These are phyloP conservation scores for Cotesia congregata DNA, from an alignment of 2,888 invertebrate genomes.

Conservation along the genomic window DNA sequence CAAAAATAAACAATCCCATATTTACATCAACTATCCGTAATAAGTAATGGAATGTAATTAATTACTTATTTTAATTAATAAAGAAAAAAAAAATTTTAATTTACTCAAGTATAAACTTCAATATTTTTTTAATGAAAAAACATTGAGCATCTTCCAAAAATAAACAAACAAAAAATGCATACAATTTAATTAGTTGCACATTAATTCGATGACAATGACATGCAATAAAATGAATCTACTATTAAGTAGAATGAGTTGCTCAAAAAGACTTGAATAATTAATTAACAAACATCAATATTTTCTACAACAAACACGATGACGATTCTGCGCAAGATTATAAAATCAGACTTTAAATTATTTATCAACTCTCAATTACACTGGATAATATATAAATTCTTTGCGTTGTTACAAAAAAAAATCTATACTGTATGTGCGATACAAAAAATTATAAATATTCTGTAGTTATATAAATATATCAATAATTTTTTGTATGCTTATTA, in stretches of 20 bases:
- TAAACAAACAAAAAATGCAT: neutral
- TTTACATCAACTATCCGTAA: slow-evolving; percentile 25
- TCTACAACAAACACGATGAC: neutral
- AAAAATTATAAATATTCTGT: neutral
- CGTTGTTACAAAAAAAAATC: neutral
- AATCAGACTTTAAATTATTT: slow-evolving; percentile 29
- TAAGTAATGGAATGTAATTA: slow-evolving; percentile 25
- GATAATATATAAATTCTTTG: slow-evolving; percentile 20
- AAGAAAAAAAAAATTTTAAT: neutral
- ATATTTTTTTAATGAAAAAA: neutral
- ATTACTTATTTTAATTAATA: slow-evolving; percentile 1
- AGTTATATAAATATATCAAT: neutral
- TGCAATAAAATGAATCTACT: neutral
- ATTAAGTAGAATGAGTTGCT: neutral
- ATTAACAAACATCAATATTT: neutral
- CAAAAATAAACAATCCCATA: slow-evolving; percentile 21
- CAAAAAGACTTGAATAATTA: neutral
- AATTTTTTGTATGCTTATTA: neutral
- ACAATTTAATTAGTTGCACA: neutral
- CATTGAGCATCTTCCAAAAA: neutral
- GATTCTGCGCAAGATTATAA: slow-evolving; percentile 3
- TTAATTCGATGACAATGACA: neutral
- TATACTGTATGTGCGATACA: neutral
- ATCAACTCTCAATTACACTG: slow-evolving; percentile 1
- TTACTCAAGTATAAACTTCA: neutral